These are phyloP conservation scores for Epiperipatus broadwayi DNA, from an alignment of 2,888 invertebrate genomes.

Conservation along the genomic window DNA sequence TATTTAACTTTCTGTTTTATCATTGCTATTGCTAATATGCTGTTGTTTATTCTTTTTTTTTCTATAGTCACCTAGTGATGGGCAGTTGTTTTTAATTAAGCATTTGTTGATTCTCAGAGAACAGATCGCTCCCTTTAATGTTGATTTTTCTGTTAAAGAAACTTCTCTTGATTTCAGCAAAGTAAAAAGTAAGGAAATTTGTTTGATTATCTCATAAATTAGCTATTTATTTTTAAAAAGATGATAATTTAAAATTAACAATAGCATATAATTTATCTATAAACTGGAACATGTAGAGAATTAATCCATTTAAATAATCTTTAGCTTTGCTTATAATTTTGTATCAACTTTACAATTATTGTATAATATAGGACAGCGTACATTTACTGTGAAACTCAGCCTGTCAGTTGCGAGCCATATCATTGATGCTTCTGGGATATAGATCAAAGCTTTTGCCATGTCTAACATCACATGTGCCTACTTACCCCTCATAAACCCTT, in stretches of 20 bases:
- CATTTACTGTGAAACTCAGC: too few relatives aligned
- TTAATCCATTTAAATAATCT: too few relatives aligned
- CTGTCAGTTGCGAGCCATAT: too few relatives aligned
- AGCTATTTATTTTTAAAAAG: conserved; percentile 16
- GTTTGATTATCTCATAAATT: conserved; percentile 6
- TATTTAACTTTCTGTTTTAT: conserved; percentile 6
- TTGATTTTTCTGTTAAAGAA: conserved; percentile 74
- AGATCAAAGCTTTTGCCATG: too few relatives aligned
- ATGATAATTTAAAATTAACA: conserved; percentile 14
- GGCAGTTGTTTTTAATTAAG: conserved; percentile 89
- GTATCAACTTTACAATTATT: too few relatives aligned
- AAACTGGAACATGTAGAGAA: too few relatives aligned
- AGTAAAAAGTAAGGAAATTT: conserved; percentile 45
- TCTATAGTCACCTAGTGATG: conserved; percentile 55
- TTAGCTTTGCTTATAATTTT: too few relatives aligned
- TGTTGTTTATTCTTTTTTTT: conserved; percentile 9
- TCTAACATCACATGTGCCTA: too few relatives aligned
- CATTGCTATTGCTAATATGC: conserved; percentile 19
- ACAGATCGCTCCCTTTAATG: conserved; percentile 91
- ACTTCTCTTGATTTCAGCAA: conserved; percentile 81
- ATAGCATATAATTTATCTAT: too few relatives aligned
- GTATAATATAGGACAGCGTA: too few relatives aligned
- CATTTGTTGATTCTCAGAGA: conserved; percentile 87
- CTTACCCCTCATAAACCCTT: too few relatives aligned
- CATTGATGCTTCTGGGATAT: too few relatives aligned